A percentile compares a stretch with the other conserved stretches of the same genome.
Conservation (phyloP, 2,888 invertebrate genomes). For the Diarsia brunnea region DNA sequence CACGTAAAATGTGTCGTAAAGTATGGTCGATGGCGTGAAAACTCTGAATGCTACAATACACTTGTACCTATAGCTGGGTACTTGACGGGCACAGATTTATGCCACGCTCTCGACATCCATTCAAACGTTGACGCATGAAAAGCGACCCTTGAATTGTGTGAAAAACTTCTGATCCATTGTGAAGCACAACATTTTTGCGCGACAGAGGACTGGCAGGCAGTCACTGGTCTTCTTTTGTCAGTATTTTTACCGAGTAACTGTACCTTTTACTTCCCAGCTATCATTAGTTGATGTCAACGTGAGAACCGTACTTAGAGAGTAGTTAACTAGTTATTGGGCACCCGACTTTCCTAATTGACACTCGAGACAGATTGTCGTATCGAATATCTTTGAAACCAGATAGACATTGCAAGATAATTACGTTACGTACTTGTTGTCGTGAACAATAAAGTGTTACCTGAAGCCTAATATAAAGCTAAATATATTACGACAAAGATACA, state of each 20-base stretch:
- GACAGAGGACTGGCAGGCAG: conserved; percentile 13
- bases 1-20: conserved; percentile 60
- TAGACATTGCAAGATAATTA: conserved; percentile 25
- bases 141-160: conserved; percentile 43
- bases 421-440: conserved; percentile 1
- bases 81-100: conserved; percentile 53
- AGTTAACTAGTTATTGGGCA: conserved; percentile 47
- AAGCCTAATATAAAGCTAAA: neutral
- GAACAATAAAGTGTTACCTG: conserved; percentile 3
- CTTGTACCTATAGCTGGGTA: conserved; percentile 26
- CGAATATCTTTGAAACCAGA: conserved; percentile 27
- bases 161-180: conserved; percentile 51
- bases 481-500: neutral
- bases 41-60: conserved; percentile 56
- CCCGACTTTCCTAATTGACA: conserved; percentile 47
- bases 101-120: conserved; percentile 51
- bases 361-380: conserved; percentile 45
- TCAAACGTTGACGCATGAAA: conserved; percentile 57
- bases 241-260: conserved; percentile 17
- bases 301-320: conserved; percentile 30
- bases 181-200: conserved; percentile 35
- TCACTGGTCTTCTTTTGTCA: conserved; percentile 35
- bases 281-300: conserved; percentile 52
- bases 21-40: conserved; percentile 37
- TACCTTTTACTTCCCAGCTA: conserved; percentile 26